Evolutionary conservation across 2,888 invertebrate species (phyloP).

Genomic region (Yponomeuta evonymella): DNA sequence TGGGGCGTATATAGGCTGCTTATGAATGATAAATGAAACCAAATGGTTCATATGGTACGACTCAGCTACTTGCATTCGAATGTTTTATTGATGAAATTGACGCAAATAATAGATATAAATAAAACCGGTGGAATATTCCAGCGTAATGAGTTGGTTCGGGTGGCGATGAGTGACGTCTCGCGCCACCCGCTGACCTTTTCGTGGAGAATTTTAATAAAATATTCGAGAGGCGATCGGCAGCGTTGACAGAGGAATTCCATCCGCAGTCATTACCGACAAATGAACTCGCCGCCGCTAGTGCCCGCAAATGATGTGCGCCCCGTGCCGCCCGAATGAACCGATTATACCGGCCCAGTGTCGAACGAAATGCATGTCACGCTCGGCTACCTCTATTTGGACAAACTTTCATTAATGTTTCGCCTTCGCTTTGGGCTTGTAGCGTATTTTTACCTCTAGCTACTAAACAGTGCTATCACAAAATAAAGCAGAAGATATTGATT

Average conservation of each 20-base stretch:
- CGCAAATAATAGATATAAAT: background rate
- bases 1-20: no score
- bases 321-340: conserved; percentile 23
- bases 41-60: no score
- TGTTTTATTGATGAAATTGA: background rate
- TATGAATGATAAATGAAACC: no score
- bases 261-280: conserved; percentile 43
- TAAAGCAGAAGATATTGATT: background rate
- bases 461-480: background rate
- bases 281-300: conserved; percentile 41
- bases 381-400: conserved; percentile 24
- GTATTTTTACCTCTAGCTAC: background rate
- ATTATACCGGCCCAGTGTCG: conserved; percentile 27
- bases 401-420: conserved; percentile 9
- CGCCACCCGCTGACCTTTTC: conserved; percentile 23
- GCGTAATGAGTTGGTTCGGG: background rate
- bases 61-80: no score
- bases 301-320: conserved; percentile 38
- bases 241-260: conserved; percentile 26
- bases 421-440: background rate
- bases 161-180: background rate
- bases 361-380: conserved; percentile 30
- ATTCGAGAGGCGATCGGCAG: conserved; percentile 36
- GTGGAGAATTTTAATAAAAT: conserved; percentile 37
- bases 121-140: background rate